phyloP scores from a whole-genome alignment of 2,113 vertebrate genomes.

The Hemiprocne comata region DNA sequence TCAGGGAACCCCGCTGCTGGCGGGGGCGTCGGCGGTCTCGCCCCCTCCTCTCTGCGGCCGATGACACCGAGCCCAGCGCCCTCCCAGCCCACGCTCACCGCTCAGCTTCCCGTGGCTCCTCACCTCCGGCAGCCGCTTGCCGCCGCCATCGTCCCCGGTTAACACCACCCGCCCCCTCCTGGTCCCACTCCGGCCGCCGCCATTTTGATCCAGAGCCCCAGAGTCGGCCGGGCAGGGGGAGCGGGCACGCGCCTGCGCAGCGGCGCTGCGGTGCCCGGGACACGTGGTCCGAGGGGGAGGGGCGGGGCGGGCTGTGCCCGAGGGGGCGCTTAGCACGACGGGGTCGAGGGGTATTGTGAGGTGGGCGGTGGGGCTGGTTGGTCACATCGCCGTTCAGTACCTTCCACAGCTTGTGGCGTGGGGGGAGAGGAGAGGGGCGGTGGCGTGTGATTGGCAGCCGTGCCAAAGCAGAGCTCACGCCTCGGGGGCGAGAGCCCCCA shows the following conservation, averaged over 20 bases:
- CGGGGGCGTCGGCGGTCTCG: not conserved
- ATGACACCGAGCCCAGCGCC: not conserved
- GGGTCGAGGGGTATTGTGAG: fast-evolving
- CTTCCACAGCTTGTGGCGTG: fast-evolving
- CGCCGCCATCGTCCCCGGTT: not conserved
- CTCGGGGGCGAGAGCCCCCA: too few relatives aligned
- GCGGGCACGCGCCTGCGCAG: not conserved
- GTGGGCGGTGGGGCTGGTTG: fast-evolving
- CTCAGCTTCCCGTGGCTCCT: not conserved
- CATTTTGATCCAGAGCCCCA: constrained; percentile 44
- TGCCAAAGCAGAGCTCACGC: not conserved
- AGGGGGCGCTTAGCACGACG: too few relatives aligned
- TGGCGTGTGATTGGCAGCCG: fast-evolving
- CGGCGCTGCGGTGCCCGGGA: not conserved
- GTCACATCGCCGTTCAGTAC: fast-evolving
- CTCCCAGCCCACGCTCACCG: not conserved
- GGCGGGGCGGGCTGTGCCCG: not conserved
- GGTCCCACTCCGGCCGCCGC: not conserved
- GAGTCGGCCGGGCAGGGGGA: not conserved
- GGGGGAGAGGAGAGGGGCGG: too few relatives aligned
- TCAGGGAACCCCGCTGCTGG: not conserved
- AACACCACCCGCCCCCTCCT: not conserved
- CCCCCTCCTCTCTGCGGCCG: not conserved
- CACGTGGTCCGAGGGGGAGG: not conserved
- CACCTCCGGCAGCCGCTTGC: not conserved